These are phyloP conservation scores for Drosophila recens DNA, from an alignment of 2,888 invertebrate genomes.

Conservation along the genomic window DNA sequence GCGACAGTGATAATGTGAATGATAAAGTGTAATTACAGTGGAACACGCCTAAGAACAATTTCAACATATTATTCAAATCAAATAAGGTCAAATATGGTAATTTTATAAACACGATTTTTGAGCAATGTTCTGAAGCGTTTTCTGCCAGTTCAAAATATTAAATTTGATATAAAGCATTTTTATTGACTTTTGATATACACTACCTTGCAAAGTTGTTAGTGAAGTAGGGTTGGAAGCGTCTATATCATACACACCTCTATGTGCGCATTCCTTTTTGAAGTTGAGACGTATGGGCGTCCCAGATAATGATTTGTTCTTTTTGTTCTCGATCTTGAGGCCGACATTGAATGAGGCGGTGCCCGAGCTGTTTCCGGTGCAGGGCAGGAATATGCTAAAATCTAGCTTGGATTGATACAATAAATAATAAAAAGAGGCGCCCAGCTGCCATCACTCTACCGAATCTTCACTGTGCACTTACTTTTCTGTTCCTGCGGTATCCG, in stretches of 20 bases:
- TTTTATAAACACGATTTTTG: background rate
- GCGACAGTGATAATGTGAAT: slow-evolving; percentile 38
- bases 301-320: slow-evolving; percentile 91
- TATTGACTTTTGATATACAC: slow-evolving; percentile 83
- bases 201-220: slow-evolving; percentile 85
- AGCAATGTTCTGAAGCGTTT: slow-evolving; percentile 8
- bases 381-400: slow-evolving; percentile 95
- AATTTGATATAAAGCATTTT: slow-evolving; percentile 62
- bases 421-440: background rate
- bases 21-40: slow-evolving; percentile 29
- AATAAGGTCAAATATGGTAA: background rate
- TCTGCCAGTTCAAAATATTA: slow-evolving; percentile 2
- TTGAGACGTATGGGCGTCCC: slow-evolving; percentile 95
- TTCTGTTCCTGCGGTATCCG: slow-evolving; percentile 94
- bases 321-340: slow-evolving; percentile 93
- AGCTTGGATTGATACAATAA: slow-evolving; percentile 52
- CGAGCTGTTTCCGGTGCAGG: slow-evolving; percentile 94
- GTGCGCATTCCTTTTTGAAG: slow-evolving; percentile 96
- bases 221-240: slow-evolving; percentile 85
- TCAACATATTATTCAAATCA: background rate
- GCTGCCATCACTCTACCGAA: background rate
- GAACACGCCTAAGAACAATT: slow-evolving; percentile 43
- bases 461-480: slow-evolving; percentile 86
- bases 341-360: slow-evolving; percentile 95
- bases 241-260: slow-evolving; percentile 93